Evolutionary conservation across 1,140 invertebrate genomes (phyloP), one percentile per base, ranked within the genome.

Genomic region (Procambarus virginalis): DNA sequence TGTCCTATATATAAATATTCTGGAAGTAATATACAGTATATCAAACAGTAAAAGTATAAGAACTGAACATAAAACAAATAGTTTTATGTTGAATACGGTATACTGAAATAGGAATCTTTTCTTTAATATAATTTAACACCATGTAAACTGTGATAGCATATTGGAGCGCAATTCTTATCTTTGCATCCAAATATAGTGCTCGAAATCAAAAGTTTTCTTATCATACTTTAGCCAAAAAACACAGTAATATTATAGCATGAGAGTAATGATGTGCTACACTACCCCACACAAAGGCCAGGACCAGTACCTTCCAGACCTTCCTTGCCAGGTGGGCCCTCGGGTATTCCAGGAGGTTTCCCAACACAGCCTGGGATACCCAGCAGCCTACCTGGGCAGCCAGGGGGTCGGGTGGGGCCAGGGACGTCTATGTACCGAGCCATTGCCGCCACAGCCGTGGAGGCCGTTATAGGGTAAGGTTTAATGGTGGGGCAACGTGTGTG

Each of bases 391-490:
- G 87, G 87, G 22, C 49, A 20, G 20, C 73, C 70, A 64, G 80
- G 73, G 81, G 70, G 80, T 46, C 79, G 75, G 68, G 80, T 60
- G 81, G 75, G 51, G 22, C 46, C 81, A 64, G 80, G 34, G 48
- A 81, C 81, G 14, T 89, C 87, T 8, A 58, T 84, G 45, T 89
- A 89, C 82, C 80, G 81, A 68, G 68, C 81, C 49, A 89, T 89
- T 51, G 87, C 87, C 20, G 82, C 81, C 55, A 60, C 73, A 68
- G 81, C 82, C 12, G 87, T 89, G 75, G 81, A 89, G 45, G 80
- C 87, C 49, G 73, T 79, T 51, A 20, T 89, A 78, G 87, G 87
- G 87, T 89, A 89, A 89, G 87, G 34, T n/a, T 55, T 76, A 49
- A 86, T 51, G 68, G 68, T 73, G 68, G 68, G 68, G 51, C 34